Percentiles rank a stretch among this genome's conserved stretches.
Conservation (phyloP, 2,888 invertebrate genomes). For the Sclerodermus sp. region DNA sequence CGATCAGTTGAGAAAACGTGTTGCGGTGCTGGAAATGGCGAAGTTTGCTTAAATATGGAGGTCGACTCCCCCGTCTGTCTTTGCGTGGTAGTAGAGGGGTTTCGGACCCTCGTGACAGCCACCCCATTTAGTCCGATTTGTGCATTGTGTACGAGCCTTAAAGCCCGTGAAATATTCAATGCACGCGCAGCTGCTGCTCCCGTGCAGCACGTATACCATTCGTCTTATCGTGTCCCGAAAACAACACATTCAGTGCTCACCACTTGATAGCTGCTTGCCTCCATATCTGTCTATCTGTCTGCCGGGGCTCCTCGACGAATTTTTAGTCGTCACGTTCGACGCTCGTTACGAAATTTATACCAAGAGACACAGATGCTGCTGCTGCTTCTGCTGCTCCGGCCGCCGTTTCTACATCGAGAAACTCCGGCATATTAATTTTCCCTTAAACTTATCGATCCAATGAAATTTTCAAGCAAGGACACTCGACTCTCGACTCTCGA, state of each 20-base stretch:
- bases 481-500: too few relatives aligned
- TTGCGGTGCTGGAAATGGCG: constrained; percentile 1
- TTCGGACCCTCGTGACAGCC: constrained; percentile 18
- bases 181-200: constrained; percentile 39
- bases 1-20: too few relatives aligned
- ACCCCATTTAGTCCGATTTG: constrained; percentile 24
- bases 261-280: not conserved
- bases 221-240: constrained; percentile 37
- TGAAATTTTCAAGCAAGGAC: too few relatives aligned
- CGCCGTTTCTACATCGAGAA: too few relatives aligned
- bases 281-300: too few relatives aligned
- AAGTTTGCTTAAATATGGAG: constrained; percentile 43
- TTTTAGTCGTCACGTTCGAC: too few relatives aligned
- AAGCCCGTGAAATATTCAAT: constrained; percentile 47
- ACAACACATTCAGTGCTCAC: constrained; percentile 28
- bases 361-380: too few relatives aligned
- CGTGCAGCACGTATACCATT: constrained; percentile 37
- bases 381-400: too few relatives aligned
- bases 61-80: constrained; percentile 22
- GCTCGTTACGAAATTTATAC: too few relatives aligned
- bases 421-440: too few relatives aligned
- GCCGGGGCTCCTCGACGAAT: too few relatives aligned
- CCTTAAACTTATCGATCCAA: too few relatives aligned
- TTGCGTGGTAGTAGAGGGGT: constrained; percentile 19
- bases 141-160: constrained; percentile 34